Conservation (phyloP, 2,113 vertebrate species). For the Callithrix jacchus region DNA sequence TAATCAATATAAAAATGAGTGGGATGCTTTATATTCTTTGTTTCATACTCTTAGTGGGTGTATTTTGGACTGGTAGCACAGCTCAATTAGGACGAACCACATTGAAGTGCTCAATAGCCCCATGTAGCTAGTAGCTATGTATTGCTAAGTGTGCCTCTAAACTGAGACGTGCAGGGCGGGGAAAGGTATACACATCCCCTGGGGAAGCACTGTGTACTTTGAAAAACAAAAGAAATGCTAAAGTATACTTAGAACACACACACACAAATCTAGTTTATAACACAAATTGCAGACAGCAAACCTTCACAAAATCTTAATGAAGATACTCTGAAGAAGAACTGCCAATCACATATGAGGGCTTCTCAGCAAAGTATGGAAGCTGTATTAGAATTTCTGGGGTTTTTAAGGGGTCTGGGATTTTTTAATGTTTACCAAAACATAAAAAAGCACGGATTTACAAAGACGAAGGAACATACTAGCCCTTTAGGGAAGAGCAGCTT, state of each 20-base stretch:
- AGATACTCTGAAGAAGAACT: background rate
- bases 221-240: background rate
- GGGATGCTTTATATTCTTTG: background rate
- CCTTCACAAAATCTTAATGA: background rate
- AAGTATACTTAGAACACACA: background rate
- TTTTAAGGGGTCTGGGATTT: background rate
- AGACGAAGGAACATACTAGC: background rate
- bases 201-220: background rate
- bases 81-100: background rate
- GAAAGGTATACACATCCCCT: fast-evolving
- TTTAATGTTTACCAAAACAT: background rate
- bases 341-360: background rate
- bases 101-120: background rate
- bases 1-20: background rate
- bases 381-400: background rate
- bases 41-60: background rate
- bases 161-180: background rate
- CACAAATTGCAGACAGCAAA: background rate
- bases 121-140: no score
- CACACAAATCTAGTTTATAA: background rate
- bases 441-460: background rate
- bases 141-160: background rate
- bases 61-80: background rate
- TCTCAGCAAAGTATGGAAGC: background rate
- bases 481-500: background rate